Evolutionary conservation across 2,113 vertebrate species (phyloP).

Genomic region (Oncorhynchus masou): DNA sequence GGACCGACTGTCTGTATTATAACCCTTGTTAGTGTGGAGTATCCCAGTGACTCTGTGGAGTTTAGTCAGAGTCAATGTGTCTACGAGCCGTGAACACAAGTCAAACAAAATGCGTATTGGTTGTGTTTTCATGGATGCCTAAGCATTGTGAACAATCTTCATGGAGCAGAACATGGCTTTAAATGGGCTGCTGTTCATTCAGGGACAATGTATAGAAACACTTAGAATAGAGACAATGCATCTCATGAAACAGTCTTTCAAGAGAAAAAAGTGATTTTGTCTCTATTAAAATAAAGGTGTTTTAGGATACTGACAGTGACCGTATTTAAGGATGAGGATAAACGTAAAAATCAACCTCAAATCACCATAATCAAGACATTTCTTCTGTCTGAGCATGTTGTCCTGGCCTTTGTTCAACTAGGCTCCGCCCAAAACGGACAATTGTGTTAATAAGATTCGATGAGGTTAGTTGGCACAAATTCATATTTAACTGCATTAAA

Average conservation of each 20-base stretch:
- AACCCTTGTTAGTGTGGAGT: constrained; percentile 35
- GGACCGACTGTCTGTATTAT: constrained; percentile 31
- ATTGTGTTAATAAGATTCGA: constrained; percentile 71
- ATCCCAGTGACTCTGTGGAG: constrained; percentile 24
- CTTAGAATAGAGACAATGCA: constrained; percentile 12
- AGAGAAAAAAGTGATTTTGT: neutral
- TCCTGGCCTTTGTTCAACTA: constrained; percentile 21
- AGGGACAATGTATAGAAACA: constrained; percentile 26
- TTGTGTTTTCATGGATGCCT: constrained; percentile 61
- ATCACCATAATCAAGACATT: constrained; percentile 40
- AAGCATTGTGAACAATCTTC: constrained; percentile 40
- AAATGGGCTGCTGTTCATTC: constrained; percentile 61
- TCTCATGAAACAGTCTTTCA: neutral
- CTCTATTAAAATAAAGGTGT: neutral
- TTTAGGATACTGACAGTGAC: too few relatives aligned
- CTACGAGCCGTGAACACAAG: constrained; percentile 49
- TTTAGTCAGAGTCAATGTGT: constrained; percentile 36
- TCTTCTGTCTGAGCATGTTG: constrained; percentile 39
- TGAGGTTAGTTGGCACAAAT: constrained; percentile 73
- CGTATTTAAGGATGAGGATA: neutral
- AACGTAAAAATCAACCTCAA: neutral
- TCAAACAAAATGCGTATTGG: constrained; percentile 52
- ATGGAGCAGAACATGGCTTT: constrained; percentile 29
- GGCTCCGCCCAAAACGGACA: constrained; percentile 65
- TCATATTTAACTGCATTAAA: constrained; percentile 67